phyloP scores from a whole-genome alignment of 2,888 invertebrate species.

The Cecidostiba fungosa region DNA sequence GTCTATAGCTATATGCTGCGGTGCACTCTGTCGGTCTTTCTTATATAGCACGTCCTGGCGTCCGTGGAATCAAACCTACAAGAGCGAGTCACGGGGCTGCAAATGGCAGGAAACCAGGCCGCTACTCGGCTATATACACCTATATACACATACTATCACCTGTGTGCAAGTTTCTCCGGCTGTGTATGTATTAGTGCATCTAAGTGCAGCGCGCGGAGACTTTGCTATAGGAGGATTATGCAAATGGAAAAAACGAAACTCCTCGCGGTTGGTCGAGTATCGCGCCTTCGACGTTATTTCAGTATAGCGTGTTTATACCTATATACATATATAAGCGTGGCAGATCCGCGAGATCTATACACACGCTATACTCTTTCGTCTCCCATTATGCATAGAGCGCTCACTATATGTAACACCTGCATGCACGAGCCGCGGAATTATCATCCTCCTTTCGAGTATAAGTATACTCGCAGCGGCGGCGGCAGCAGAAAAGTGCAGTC shows the following conservation, averaged over 20 bases:
- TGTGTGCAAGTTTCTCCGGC: background rate
- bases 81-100: slow-evolving; percentile 36
- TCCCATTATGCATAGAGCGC: background rate
- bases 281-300: slow-evolving; percentile 13
- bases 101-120: slow-evolving; percentile 58
- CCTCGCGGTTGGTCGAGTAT: slow-evolving; percentile 1
- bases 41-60: background rate
- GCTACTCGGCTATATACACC: background rate
- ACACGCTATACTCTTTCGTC: background rate
- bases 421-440: background rate
- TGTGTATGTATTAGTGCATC: slow-evolving; percentile 11
- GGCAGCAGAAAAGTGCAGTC: background rate
- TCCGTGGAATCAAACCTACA: slow-evolving; percentile 30
- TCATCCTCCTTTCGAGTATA: background rate
- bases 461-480: background rate
- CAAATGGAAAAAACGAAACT: slow-evolving; percentile 54
- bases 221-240: slow-evolving; percentile 51
- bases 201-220: background rate
- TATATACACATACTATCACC: background rate
- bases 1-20: background rate
- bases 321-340: background rate
- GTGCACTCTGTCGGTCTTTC: background rate
- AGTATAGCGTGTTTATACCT: no score
- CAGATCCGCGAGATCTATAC: slow-evolving; percentile 5
- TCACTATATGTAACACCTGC: no score